Percentiles rank a stretch among this genome's conserved stretches.
phyloP scores from a whole-genome alignment of 2,113 vertebrate species.

The Lagopus leucura region DNA sequence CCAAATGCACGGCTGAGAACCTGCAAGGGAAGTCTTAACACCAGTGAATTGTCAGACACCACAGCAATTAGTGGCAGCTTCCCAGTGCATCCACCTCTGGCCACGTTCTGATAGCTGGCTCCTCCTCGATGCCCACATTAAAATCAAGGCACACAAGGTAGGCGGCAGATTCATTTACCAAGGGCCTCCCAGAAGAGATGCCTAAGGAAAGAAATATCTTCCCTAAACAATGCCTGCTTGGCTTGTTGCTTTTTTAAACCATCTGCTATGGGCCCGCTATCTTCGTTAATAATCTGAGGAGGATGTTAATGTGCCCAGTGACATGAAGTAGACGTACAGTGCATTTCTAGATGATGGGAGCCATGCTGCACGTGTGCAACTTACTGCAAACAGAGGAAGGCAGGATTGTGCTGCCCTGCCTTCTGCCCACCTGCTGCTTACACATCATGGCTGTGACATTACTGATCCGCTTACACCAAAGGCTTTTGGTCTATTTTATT shows the following conservation, averaged over 20 bases:
- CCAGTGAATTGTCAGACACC: conserved; percentile 35
- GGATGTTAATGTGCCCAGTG: neutral
- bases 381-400: neutral
- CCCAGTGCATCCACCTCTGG: conserved; percentile 36
- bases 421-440: neutral
- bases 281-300: conserved; percentile 14
- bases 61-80: conserved; percentile 55
- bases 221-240: neutral
- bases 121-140: conserved; percentile 21
- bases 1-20: neutral
- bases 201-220: conserved; percentile 30
- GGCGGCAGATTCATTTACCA: conserved; percentile 17
- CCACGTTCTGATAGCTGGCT: neutral
- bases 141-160: conserved; percentile 37
- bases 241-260: neutral
- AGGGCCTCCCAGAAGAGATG: conserved; percentile 38
- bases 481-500: neutral
- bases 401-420: neutral
- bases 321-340: neutral
- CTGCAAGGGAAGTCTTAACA: conserved; percentile 26
- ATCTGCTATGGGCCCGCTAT: neutral
- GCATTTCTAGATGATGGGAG: neutral
- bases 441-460: neutral
- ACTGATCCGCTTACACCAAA: neutral
- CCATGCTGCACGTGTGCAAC: rapidly evolving